Base-by-base conservation (phyloP, 2,113 vertebrate species). In the Syngnathus floridae region DNA sequence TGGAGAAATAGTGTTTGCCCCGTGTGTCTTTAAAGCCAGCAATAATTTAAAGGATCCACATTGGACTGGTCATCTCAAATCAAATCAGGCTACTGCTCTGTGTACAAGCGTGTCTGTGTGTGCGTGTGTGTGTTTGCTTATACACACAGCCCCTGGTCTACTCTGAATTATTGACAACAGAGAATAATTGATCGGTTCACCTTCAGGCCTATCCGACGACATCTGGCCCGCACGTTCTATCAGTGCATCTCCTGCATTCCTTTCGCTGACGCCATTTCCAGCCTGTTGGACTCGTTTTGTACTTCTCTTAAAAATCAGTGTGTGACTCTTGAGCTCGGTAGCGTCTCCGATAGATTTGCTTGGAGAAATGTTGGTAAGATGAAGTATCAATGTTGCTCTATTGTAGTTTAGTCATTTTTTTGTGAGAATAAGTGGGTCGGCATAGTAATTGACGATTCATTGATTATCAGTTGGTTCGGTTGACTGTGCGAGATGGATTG, bases 171-270 rank as follows among this genome's bases (percentile, higher is more conserved):
- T 89, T 88, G 85, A 91, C 82, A 58, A 64, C 70, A 82, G 74
- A 76, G 84, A 87, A 90, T 90, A 88, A 91, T 89, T 87, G 84
- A 91, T 91, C 84, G 81, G 79, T 88, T 90, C 86, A 90, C 87
- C 88, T 88, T 88, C 86, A 87, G 76, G 83, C 86, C 80, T 82
- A 82, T 88, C 84, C 81, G 79, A 70, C 69, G 70, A 73, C 21
- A 69, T 86, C 77, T 73, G 69, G 73, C 80, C 80, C 76, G 70
- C 76, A 45, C 64, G 73, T 82, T 70, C 75, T 77, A 83, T 77
- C 77, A 73, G 73, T 48, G 41, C 38, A 55, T 73, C 73, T 66
- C 78, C 69, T 74, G 48, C 64, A 45, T 63, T 41, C 37, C 26
- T 69, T 72, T 45, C 65, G 58, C 40, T 48, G 65, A 56, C 52